Conservation (phyloP, 1,140 invertebrate genomes). For the Scaptomyza hsui region DNA sequence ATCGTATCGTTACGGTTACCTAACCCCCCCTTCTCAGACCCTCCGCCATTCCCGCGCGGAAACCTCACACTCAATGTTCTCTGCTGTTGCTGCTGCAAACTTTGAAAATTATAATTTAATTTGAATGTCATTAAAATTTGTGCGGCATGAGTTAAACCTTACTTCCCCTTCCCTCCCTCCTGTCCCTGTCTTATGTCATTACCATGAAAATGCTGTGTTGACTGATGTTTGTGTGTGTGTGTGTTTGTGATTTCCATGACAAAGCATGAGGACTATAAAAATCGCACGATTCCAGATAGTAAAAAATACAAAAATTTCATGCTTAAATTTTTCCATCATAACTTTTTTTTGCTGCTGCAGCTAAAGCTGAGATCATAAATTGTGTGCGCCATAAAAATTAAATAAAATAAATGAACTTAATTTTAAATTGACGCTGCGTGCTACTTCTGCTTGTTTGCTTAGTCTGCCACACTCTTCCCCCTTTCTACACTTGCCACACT, state of each 20-base stretch:
- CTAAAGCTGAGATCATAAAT: slow-evolving; percentile 29
- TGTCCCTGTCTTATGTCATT: neutral
- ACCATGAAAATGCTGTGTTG: neutral
- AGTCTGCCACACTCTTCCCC: no score
- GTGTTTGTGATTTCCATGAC: neutral
- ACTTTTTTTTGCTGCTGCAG: slow-evolving; percentile 12
- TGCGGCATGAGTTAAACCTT: slow-evolving; percentile 35
- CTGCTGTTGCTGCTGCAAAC: slow-evolving; percentile 49
- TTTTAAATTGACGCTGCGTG: slow-evolving; percentile 30
- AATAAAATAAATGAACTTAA: slow-evolving; percentile 50
- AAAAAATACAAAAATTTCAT: neutral
- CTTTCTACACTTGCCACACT: neutral
- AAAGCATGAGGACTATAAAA: neutral
- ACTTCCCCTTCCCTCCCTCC: neutral
- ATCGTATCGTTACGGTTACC: slow-evolving; percentile 32
- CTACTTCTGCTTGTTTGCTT: neutral
- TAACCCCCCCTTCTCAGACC: neutral
- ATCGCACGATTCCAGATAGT: neutral
- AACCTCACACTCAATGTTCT: slow-evolving; percentile 4
- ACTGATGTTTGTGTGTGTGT: no score
- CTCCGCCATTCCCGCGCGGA: neutral
- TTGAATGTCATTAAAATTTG: slow-evolving; percentile 81
- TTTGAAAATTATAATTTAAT: slow-evolving; percentile 82
- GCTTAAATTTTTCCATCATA: slow-evolving; percentile 1
- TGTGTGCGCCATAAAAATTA: slow-evolving; percentile 42